phyloP scores from a whole-genome alignment of 2,888 invertebrate species.

The Notodonta dromedarius region DNA sequence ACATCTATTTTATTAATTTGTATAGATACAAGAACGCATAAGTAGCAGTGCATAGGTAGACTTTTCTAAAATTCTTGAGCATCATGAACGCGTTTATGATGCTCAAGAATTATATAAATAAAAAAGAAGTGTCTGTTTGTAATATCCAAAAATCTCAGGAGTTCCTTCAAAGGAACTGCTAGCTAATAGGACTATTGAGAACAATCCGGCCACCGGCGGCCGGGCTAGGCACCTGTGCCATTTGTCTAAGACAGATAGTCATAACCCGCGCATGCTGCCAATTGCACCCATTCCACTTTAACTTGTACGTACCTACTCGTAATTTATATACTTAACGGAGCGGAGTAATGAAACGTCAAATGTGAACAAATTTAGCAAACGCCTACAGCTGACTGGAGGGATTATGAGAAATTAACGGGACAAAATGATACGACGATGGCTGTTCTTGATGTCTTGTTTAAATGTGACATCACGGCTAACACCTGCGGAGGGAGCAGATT shows the following conservation, averaged over 20 bases:
- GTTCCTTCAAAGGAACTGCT: too few relatives aligned
- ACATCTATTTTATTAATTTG: too few relatives aligned
- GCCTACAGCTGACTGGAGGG: not conserved
- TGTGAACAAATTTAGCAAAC: not conserved
- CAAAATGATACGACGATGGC: not conserved
- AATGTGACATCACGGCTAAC: not conserved
- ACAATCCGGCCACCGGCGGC: too few relatives aligned
- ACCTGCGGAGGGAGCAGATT: not conserved
- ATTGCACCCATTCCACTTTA: not conserved
- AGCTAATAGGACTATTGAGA: too few relatives aligned
- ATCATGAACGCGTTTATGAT: too few relatives aligned
- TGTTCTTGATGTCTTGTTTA: constrained; percentile 1
- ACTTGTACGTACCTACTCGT: not conserved
- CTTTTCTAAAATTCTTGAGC: too few relatives aligned
- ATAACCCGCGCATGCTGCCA: not conserved
- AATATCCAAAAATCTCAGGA: too few relatives aligned
- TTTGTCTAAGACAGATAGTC: not conserved
- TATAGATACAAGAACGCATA: too few relatives aligned
- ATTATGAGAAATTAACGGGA: not conserved
- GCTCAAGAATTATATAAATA: too few relatives aligned
- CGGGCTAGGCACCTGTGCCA: not conserved
- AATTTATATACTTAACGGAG: not conserved
- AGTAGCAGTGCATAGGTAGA: too few relatives aligned
- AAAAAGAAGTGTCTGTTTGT: too few relatives aligned
- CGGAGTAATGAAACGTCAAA: not conserved